Percentiles rank a stretch among this genome's conserved stretches.
These are phyloP conservation scores for Galeopsomyia nigrocyanea DNA, from an alignment of 2,888 invertebrate species.

Conservation along the genomic window DNA sequence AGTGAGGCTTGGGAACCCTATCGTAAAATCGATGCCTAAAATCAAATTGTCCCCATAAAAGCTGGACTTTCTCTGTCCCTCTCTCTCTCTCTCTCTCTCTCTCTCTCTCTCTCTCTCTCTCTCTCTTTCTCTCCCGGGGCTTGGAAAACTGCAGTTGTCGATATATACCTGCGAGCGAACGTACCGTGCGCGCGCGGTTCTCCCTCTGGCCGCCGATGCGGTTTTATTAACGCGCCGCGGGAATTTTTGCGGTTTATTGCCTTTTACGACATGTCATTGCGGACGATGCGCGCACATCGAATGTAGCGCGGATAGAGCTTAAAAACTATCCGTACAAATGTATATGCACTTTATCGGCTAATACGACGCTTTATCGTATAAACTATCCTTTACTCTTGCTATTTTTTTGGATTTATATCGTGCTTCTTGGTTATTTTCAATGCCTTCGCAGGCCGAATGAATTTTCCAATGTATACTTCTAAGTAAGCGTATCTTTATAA, in stretches of 20 bases:
- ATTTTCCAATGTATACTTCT: too few species aligned
- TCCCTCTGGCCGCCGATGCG: constrained; percentile 50
- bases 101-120: not conserved
- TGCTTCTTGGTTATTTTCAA: too few species aligned
- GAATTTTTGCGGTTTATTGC: constrained; percentile 58
- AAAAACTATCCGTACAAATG: too few species aligned
- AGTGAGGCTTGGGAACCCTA: constrained; percentile 55
- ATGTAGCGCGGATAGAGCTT: too few species aligned
- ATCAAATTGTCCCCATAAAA: constrained; percentile 60
- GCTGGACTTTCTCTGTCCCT: constrained; percentile 29
- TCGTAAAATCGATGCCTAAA: constrained; percentile 59
- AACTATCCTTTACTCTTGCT: too few species aligned
- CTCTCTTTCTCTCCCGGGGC: not conserved
- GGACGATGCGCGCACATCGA: not conserved
- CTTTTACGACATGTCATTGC: constrained; percentile 50
- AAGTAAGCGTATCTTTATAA: too few species aligned
- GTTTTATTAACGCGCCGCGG: constrained; percentile 57
- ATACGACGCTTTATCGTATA: too few species aligned
- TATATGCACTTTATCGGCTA: too few species aligned
- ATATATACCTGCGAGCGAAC: constrained; percentile 20
- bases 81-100: constrained; percentile 14
- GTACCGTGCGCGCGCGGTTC: not conserved
- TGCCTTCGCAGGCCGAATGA: too few species aligned
- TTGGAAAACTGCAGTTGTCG: not conserved
- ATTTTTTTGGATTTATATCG: too few species aligned